Conservation (phyloP, 2,888 invertebrate species). For the Agrilus cyanescens region DNA sequence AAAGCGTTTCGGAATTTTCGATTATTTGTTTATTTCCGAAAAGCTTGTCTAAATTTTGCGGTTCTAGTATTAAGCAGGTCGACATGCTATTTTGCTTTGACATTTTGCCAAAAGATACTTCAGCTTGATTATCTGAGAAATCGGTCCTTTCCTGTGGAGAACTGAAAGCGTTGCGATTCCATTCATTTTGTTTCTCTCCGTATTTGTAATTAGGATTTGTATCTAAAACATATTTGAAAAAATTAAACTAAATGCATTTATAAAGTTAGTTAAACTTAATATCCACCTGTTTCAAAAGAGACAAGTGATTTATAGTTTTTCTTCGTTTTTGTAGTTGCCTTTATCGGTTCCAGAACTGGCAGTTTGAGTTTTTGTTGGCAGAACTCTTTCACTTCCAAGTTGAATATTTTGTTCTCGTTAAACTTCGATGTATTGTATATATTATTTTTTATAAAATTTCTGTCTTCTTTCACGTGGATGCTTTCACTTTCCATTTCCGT, state of each 20-base stretch:
- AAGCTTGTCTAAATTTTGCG: constrained; percentile 34
- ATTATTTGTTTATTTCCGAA: constrained; percentile 35
- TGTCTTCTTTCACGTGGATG: neutral
- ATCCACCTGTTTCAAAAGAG: constrained; percentile 34
- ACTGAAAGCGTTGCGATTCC: constrained; percentile 32
- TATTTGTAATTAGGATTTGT: constrained; percentile 17
- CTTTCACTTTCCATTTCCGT: constrained; percentile 6
- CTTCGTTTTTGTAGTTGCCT: constrained; percentile 37
- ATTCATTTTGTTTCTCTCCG: constrained; percentile 12
- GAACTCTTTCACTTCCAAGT: constrained; percentile 28
- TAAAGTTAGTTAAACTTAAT: neutral
- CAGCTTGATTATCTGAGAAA: constrained; percentile 19
- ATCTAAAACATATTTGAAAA: neutral
- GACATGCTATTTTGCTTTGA: constrained; percentile 29
- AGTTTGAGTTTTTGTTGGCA: constrained; percentile 36
- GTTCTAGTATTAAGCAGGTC: constrained; percentile 32
- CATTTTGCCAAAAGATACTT: constrained; percentile 24
- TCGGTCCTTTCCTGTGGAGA: constrained; percentile 35
- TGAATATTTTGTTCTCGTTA: constrained; percentile 31
- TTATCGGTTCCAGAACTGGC: constrained; percentile 41
- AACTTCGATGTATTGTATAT: constrained; percentile 22
- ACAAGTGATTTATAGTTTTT: constrained; percentile 24
- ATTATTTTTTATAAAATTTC: constrained; percentile 17
- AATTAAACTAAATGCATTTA: neutral
- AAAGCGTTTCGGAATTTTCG: constrained; percentile 33